A percentile compares a stretch with the other conserved stretches of the same genome.
These are phyloP conservation scores for Phoebastria nigripes DNA, from an alignment of 2,797 vertebrate species.

Conservation along the genomic window DNA sequence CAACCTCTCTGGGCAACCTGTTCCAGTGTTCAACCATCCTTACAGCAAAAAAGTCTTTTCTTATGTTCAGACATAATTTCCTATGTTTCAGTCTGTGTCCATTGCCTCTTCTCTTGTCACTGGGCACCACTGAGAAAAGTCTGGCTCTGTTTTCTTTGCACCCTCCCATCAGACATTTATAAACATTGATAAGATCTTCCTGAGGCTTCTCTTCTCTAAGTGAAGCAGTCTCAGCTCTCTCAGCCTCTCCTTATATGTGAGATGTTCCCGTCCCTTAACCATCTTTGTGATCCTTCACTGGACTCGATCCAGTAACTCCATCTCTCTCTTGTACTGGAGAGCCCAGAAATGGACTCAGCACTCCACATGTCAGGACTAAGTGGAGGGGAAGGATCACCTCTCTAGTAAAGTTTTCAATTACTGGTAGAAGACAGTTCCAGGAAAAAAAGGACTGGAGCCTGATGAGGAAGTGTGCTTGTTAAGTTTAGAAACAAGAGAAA, in stretches of 20 bases:
- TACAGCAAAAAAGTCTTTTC: not conserved
- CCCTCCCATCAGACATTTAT: too few species aligned
- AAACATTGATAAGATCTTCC: not conserved
- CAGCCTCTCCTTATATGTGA: not conserved
- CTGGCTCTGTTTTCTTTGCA: not conserved
- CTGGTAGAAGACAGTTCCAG: not conserved
- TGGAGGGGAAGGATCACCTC: not conserved
- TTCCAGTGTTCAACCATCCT: not conserved
- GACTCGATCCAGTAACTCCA: not conserved
- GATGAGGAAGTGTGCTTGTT: not conserved
- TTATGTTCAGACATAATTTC: accelerated
- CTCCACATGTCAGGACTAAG: not conserved
- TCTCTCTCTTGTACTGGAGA: not conserved
- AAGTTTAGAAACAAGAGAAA: not conserved
- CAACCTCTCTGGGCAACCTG: not conserved
- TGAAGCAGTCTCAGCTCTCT: not conserved
- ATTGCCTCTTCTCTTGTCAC: not conserved
- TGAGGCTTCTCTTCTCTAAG: not conserved
- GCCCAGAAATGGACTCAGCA: not conserved
- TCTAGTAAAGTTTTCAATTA: not conserved
- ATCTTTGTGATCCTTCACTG: not conserved
- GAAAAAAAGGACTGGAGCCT: not conserved
- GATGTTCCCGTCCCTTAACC: not conserved
- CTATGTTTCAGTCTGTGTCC: not conserved
- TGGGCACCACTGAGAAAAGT: not conserved